Base-by-base conservation (phyloP, 2,797 vertebrate genomes). In the Petrocephalus sullivani region DNA sequence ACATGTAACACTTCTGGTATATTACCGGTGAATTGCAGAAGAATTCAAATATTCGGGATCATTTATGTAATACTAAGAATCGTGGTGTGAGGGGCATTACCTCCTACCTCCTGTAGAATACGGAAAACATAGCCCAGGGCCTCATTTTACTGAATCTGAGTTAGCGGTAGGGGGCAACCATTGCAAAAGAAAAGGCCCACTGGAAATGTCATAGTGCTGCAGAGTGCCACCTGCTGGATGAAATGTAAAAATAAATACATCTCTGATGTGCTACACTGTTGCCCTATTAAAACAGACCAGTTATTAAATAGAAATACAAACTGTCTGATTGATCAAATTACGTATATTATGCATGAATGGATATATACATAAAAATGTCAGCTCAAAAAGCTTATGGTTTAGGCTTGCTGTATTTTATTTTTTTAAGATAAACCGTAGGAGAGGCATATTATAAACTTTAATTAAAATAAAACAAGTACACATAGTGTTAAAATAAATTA, bases 101-200 rank as follows among this genome's bases (percentile, higher is more conserved):
- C 28, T 37, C 82, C 33, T 28, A 54, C 23, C 71, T 54, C 21
- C 4, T 57, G 49, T 4, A 28, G 21, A 54, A 56, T 28, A 54
- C 33, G 53, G n/a, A 23, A 33, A 28, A 23, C 41, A 81, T 28
- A 1, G 54, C 23, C 51, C 82, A 28, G 21, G 49, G 23, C 49
- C 2, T 57, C 4, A 0, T 10, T 61, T 64, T 53, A 46, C 49
- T 37, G 58, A 37, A 56, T 82, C 53, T n/a, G 33, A 61, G 33
- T 88, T 54, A 23, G 82, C 57, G 28, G 60, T 54, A 85, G 87
- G 83, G 82, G 87, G 87, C 87, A 88, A 60, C 85, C 51, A n/a
- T 23, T 16, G 19, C 82, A 33, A 86, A 28, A 51, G 54, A 86
- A 88, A 85, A 23, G n/a, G 61, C 7, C 28, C 33, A 8, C 21